These are phyloP conservation scores for Toxostoma redivivum DNA, from an alignment of 2,113 vertebrate genomes.

Conservation along the genomic window DNA sequence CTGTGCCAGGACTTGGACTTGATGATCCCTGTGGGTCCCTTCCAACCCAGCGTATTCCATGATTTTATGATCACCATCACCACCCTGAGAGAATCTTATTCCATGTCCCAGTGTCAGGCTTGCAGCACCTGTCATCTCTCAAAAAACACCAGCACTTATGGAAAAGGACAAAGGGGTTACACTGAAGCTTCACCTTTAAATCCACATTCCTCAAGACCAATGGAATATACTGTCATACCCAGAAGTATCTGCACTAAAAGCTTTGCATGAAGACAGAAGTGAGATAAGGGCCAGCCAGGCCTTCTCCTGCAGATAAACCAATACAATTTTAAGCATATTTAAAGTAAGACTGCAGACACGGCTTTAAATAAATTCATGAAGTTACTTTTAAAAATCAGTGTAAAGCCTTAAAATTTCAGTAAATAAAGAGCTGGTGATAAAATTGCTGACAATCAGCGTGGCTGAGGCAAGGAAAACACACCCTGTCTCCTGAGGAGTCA, in stretches of 20 bases:
- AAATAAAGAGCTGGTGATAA: neutral
- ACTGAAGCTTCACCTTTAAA: neutral
- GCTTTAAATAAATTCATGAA: neutral
- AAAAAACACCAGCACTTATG: fast-evolving
- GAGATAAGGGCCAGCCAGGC: neutral
- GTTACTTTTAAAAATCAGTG: neutral
- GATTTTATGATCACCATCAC: neutral
- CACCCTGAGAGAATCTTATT: neutral
- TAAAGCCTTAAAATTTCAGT: neutral
- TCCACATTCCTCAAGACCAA: neutral
- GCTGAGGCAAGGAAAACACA: neutral
- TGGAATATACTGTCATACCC: neutral
- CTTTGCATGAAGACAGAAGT: neutral
- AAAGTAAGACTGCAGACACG: neutral
- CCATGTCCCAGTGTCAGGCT: too few species aligned
- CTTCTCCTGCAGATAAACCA: neutral
- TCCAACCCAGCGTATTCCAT: neutral
- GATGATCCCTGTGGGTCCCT: neutral
- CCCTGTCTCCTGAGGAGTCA: neutral
- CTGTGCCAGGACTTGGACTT: neutral
- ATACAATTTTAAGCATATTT: neutral
- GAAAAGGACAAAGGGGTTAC: neutral
- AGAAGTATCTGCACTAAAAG: neutral
- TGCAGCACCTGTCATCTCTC: neutral
- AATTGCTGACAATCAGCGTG: neutral